phyloP scores from a whole-genome alignment of 2,888 invertebrate species.

The Melinopterus prodromus region DNA sequence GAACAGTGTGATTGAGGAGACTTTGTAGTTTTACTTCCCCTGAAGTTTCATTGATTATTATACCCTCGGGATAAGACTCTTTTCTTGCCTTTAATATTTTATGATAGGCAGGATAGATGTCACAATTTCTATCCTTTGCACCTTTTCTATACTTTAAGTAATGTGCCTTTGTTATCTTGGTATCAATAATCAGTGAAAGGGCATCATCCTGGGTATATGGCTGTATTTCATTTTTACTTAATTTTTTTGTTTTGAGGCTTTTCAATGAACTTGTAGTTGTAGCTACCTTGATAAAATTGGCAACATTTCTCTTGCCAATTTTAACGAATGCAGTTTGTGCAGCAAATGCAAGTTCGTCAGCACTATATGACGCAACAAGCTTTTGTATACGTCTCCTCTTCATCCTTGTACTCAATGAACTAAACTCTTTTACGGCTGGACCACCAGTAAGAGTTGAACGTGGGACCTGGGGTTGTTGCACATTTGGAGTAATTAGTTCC shows the following conservation, averaged over 20 bases:
- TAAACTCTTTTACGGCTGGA: too few relatives aligned
- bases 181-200: background rate
- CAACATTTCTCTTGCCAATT: too few relatives aligned
- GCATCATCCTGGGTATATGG: background rate
- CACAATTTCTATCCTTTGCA: background rate
- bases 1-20: background rate
- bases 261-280: constrained; percentile 4
- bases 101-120: background rate
- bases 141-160: background rate
- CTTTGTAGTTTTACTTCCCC: constrained; percentile 4
- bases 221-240: background rate
- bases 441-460: too few relatives aligned
- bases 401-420: too few relatives aligned
- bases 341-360: too few relatives aligned
- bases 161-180: background rate
- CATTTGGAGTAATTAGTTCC: too few relatives aligned
- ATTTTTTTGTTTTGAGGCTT: background rate
- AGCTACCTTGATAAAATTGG: background rate
- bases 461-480: too few relatives aligned
- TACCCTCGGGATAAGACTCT: background rate
- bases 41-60: background rate
- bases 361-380: too few relatives aligned
- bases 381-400: too few relatives aligned
- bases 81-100: background rate
- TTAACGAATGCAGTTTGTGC: too few relatives aligned